Conservation (phyloP, 2,797 vertebrate species). For the Sparus aurata region DNA sequence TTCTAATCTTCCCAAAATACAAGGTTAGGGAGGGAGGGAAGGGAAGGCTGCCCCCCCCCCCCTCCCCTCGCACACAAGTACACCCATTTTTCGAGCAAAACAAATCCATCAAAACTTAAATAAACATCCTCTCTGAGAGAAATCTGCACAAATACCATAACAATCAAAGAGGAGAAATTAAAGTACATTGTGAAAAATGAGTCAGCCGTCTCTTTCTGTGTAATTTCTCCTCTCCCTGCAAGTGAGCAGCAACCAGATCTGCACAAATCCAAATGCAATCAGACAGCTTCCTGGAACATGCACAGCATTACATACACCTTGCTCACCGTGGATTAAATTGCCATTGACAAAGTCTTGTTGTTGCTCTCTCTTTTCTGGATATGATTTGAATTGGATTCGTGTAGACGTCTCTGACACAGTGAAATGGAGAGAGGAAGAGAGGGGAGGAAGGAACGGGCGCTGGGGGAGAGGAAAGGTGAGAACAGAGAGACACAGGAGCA, state of each 20-base stretch:
- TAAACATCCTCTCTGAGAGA: conserved; percentile 49
- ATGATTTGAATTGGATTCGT: conserved; percentile 79
- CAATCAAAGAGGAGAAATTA: conserved; percentile 57
- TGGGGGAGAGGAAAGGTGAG: conserved; percentile 59
- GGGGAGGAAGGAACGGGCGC: conserved; percentile 27
- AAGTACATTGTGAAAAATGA: conserved; percentile 75
- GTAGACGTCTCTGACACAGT: conserved; percentile 66
- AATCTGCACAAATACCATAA: conserved; percentile 37
- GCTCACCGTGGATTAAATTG: conserved; percentile 75
- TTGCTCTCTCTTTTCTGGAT: conserved; percentile 67
- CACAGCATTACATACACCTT: conserved; percentile 70
- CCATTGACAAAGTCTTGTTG: conserved; percentile 81
- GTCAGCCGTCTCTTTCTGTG: conserved; percentile 59
- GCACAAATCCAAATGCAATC: conserved; percentile 78
- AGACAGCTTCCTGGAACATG: conserved; percentile 78
- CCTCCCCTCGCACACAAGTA: conserved; percentile 1
- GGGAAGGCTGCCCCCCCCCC: background rate
- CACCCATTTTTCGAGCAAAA: conserved; percentile 58
- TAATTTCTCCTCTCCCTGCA: conserved; percentile 58
- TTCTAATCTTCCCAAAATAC: conserved; percentile 72
- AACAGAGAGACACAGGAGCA: conserved; percentile 56
- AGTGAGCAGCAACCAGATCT: conserved; percentile 70
- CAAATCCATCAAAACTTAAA: conserved; percentile 71
- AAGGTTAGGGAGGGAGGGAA: conserved; percentile 60
- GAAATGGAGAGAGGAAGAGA: conserved; percentile 47